Base-by-base conservation (phyloP, 2,888 invertebrate species). In the Cephus sareptanus region DNA sequence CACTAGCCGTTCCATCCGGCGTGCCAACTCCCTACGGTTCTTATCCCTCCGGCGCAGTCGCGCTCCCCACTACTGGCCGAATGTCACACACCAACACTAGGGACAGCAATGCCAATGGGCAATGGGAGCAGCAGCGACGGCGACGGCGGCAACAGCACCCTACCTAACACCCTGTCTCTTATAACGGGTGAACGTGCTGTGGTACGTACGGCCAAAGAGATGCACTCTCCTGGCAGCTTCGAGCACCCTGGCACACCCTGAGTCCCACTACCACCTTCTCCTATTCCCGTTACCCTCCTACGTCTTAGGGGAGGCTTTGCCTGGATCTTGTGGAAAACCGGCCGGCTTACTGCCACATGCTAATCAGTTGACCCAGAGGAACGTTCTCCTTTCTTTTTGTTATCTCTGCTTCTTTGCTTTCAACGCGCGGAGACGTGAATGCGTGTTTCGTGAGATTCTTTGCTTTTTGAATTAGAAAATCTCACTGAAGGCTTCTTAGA, bases 1-100 rank as follows among this genome's bases (percentile, higher is more conserved):
- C 86, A 85, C 85, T 85, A 87, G 85, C 79, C 73, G 73, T 78
- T 78, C 78, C 70, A 77, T 73, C 35, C 79, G 75, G 74, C 79
- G 81, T 69, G 76, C 78, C 56, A n/a, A 34, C 77, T 77, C 81
- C 79, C 80, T 75, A 2, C 73, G 31, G 69, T 33, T 34, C 69
- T 15, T n/a, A 74, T 23, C 75, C 40, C 34, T 30, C 75, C 69
- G 13, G 34, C 40, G 15, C 15, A 30, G 69, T 69, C 69, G 73
- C 56, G 33, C 30, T 69, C 75, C 71, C 31, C 75, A 30, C 75
- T 73, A 40, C 69, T 56, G 69, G 35, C 75, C 75, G 56, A 56
- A 56, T 56, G 56, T 56, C 56, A 56, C 56, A 56, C 56, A 56
- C 56, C 23, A 56, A 56, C 9, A 56, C 56, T 9, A 56, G 56